Evolutionary conservation across 2,888 invertebrate species (phyloP).

Genomic region (Julus scandinavius): DNA sequence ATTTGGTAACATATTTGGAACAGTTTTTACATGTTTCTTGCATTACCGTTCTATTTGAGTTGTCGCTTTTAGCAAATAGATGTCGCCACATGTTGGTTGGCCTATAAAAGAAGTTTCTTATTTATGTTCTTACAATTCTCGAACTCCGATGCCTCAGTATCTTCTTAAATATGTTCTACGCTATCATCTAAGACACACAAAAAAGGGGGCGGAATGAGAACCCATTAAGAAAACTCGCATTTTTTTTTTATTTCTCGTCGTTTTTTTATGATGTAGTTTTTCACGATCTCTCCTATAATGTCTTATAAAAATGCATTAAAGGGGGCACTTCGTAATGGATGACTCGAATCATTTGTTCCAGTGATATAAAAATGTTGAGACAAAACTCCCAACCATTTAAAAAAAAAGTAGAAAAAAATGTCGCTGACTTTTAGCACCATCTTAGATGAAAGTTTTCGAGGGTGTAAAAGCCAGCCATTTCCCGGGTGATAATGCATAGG

Average conservation of each 20-base stretch:
- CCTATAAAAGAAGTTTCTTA: too few species aligned
- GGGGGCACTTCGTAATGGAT: constrained; percentile 10
- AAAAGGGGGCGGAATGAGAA: not conserved
- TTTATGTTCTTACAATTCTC: not conserved
- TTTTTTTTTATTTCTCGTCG: not conserved
- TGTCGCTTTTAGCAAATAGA: too few species aligned
- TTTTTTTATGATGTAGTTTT: constrained; percentile 16
- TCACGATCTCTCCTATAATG: not conserved
- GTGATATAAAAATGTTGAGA: not conserved
- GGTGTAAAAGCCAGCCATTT: not conserved
- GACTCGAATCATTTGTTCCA: constrained; percentile 11
- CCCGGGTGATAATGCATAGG: not conserved
- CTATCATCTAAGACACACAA: not conserved
- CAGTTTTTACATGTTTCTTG: too few species aligned
- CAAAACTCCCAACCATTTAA: not conserved
- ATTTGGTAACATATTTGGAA: too few species aligned
- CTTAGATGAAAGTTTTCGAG: not conserved
- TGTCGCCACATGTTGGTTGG: too few species aligned
- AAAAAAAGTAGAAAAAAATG: not conserved
- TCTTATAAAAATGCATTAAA: constrained; percentile 11
- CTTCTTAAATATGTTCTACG: not conserved
- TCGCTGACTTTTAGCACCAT: not conserved
- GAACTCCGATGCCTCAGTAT: not conserved
- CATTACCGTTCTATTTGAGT: too few species aligned
- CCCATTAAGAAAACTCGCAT: not conserved